These are phyloP conservation scores for Ceratotherium simum DNA, from an alignment of 2,113 vertebrate species.

Conservation along the genomic window DNA sequence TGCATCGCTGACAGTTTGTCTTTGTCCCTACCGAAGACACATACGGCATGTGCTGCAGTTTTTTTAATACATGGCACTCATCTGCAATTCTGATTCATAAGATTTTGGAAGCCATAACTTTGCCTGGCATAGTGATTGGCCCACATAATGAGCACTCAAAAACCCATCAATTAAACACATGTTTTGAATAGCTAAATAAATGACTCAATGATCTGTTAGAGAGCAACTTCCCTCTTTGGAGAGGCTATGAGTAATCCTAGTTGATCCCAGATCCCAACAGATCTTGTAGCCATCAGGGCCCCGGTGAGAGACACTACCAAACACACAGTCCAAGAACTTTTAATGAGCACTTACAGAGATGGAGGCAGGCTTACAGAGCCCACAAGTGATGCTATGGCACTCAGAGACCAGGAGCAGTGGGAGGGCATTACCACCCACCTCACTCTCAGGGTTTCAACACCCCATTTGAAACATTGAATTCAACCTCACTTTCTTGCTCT, in stretches of 20 bases:
- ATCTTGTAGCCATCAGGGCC: background rate
- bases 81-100: background rate
- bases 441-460: background rate
- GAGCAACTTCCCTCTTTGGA: background rate
- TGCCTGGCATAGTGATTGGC: background rate
- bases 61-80: background rate
- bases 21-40: background rate
- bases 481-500: background rate
- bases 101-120: background rate
- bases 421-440: too few relatives aligned
- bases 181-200: background rate
- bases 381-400: background rate
- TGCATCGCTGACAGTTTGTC: background rate
- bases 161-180: background rate
- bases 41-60: accelerated
- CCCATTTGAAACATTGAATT: background rate
- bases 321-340: background rate
- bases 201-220: background rate
- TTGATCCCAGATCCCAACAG: background rate
- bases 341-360: background rate
- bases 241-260: background rate
- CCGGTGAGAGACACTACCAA: background rate
- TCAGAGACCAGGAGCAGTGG: background rate
- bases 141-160: background rate
- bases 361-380: background rate